Conservation (phyloP, 1,140 invertebrate genomes). For the Caerostris darwini region DNA sequence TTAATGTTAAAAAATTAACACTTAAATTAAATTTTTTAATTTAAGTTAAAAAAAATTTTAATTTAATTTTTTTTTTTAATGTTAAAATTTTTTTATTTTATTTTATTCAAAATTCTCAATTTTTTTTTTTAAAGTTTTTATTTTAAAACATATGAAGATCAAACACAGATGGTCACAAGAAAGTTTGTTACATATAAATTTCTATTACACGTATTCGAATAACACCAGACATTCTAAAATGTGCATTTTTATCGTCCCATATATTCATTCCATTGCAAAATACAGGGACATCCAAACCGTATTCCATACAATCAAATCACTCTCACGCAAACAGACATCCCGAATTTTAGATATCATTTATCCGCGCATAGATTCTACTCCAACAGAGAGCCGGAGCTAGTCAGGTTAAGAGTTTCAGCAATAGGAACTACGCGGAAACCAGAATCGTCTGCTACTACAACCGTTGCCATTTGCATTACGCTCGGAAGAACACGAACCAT, state of each 20-base stretch:
- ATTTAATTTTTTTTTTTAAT: too few relatives aligned
- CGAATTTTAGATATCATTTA: slow-evolving; percentile 30
- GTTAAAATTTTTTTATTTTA: too few relatives aligned
- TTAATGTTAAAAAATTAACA: too few relatives aligned
- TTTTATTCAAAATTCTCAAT: too few relatives aligned
- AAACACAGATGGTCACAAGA: too few relatives aligned
- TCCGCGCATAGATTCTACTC: not conserved
- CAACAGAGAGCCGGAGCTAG: not conserved
- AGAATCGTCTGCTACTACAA: not conserved
- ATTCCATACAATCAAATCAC: not conserved
- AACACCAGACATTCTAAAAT: not conserved
- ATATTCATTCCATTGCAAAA: not conserved
- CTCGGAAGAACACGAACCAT: slow-evolving; percentile 21
- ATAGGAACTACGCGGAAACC: not conserved
- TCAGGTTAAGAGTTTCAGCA: not conserved
- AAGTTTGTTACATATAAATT: too few relatives aligned
- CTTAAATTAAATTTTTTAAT: too few relatives aligned
- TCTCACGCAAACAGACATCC: not conserved
- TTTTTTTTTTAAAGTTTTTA: too few relatives aligned
- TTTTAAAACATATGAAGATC: too few relatives aligned
- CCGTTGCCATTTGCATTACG: not conserved
- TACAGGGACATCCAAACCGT: not conserved
- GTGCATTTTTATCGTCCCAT: too few relatives aligned
- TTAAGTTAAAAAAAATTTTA: too few relatives aligned
- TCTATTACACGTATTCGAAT: not conserved